A percentile compares a stretch with the other conserved stretches of the same genome.
These are phyloP conservation scores for Grammomys dolichurus DNA, from an alignment of 2,113 vertebrate genomes.

Conservation along the genomic window DNA sequence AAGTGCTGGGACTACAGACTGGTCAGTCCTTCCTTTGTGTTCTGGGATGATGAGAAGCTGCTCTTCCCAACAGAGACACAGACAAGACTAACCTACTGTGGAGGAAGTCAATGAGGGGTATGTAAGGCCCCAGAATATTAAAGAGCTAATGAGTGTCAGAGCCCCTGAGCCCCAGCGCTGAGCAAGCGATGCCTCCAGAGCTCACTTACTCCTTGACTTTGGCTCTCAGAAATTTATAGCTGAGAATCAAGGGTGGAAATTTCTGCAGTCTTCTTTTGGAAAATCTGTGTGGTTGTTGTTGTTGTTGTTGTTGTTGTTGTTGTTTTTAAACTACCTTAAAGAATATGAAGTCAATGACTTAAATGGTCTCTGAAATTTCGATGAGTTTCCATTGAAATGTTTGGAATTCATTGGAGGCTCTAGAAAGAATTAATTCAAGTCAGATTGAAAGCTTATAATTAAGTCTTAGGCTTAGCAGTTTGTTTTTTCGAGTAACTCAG, in stretches of 20 bases:
- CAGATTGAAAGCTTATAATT: neutral
- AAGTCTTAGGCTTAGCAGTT: neutral
- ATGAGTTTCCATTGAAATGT: slow-evolving; percentile 48
- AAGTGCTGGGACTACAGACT: neutral
- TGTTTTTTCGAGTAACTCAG: neutral
- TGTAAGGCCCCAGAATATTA: neutral
- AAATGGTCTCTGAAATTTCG: neutral
- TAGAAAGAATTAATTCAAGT: slow-evolving; percentile 32
- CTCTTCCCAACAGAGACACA: slow-evolving; percentile 20
- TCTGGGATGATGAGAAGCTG: neutral
- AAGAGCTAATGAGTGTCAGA: neutral
- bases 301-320: neutral
- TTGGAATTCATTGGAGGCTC: slow-evolving; percentile 45
- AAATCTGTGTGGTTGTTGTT: neutral
- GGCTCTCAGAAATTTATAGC: slow-evolving; percentile 23
- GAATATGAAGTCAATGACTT: neutral
- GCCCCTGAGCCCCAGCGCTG: neutral
- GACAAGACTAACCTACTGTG: neutral
- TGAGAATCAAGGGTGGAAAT: neutral
- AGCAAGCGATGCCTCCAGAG: neutral
- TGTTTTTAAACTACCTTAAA: slow-evolving; percentile 26
- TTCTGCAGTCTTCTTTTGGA: slow-evolving; percentile 44
- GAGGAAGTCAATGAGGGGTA: neutral
- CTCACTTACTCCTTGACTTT: neutral
- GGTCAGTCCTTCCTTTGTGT: neutral